Evolutionary conservation across 2,797 vertebrate genomes (phyloP).

Genomic region (Coilia nasus): DNA sequence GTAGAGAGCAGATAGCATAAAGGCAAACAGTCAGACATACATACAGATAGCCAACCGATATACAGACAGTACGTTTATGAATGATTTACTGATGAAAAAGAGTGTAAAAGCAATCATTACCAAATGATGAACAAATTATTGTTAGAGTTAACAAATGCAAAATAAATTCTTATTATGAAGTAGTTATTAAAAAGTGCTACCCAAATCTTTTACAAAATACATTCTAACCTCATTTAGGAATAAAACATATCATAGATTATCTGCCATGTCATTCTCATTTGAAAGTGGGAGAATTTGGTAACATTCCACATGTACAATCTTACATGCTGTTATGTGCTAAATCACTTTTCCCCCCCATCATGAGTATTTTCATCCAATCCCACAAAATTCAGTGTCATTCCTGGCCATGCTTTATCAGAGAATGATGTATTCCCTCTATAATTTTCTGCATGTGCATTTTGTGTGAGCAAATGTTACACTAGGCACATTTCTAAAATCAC

Average conservation of each 20-base stretch:
- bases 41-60: no score
- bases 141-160: no score
- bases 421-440: constrained; percentile 91
- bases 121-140: no score
- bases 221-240: no score
- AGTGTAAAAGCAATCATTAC: no score
- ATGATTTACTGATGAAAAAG: no score
- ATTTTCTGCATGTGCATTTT: constrained; percentile 93
- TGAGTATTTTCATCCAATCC: background rate
- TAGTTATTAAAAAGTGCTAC: no score
- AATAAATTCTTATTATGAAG: no score
- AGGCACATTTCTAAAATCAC: constrained; percentile 98
- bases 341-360: background rate
- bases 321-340: background rate
- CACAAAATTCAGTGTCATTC: background rate
- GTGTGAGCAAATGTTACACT: constrained; percentile 97
- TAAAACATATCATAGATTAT: background rate
- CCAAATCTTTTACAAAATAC: no score
- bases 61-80: no score
- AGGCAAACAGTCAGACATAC: no score
- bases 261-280: background rate
- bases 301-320: background rate
- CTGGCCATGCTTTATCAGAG: constrained; percentile 45
- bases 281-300: background rate
- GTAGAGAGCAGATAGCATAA: no score